These are phyloP conservation scores for Spodoptera frugiperda DNA, from an alignment of 1,140 invertebrate genomes.

Conservation along the genomic window DNA sequence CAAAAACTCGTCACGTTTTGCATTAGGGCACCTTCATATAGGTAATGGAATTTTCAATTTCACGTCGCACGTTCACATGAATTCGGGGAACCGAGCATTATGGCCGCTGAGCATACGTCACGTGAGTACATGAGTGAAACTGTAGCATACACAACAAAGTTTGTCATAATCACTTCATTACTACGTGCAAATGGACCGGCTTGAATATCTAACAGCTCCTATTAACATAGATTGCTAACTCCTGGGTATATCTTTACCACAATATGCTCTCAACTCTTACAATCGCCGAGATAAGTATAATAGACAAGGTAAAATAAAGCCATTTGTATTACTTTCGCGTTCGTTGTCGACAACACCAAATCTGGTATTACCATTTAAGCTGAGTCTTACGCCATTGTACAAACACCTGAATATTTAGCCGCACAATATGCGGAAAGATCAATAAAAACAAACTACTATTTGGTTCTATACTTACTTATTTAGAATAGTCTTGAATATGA, in stretches of 20 bases:
- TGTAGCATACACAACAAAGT: not conserved
- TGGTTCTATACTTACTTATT: not conserved
- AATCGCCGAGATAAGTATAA: slow-evolving; percentile 34
- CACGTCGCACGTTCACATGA: slow-evolving; percentile 10
- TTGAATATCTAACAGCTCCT: not conserved
- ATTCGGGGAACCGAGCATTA: slow-evolving; percentile 1
- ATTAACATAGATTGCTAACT: not conserved
- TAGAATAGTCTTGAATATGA: not conserved
- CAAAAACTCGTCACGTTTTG: slow-evolving; percentile 34
- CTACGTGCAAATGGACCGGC: not conserved
- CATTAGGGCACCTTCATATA: slow-evolving; percentile 7
- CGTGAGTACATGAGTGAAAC: not conserved
- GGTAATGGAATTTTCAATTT: slow-evolving; percentile 38
- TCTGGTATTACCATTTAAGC: slow-evolving; percentile 34
- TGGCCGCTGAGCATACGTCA: not conserved
- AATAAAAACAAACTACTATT: not conserved
- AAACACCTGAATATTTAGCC: slow-evolving; percentile 36
- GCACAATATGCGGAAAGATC: slow-evolving; percentile 18
- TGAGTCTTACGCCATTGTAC: slow-evolving; percentile 12
- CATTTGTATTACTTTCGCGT: slow-evolving; percentile 28
- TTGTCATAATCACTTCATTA: not conserved
- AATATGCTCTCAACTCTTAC: not conserved
- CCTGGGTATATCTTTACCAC: not conserved
- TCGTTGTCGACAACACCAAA: slow-evolving; percentile 11
- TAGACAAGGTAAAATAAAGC: slow-evolving; percentile 33